Evolutionary conservation across 2,797 vertebrate genomes (phyloP).

Genomic region (Neostethus bicornis): DNA sequence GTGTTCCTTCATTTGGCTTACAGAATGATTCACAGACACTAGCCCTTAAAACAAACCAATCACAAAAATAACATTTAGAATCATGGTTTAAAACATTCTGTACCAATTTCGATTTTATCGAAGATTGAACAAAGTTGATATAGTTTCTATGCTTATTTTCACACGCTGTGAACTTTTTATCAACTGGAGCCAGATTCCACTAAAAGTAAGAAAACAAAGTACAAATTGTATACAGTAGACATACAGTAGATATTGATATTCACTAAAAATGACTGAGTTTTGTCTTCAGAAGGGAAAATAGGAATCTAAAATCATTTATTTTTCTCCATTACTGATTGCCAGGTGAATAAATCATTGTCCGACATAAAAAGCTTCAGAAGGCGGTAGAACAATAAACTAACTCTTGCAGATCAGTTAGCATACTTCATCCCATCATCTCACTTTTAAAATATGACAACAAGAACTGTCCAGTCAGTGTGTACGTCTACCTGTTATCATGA

Average conservation of each 20-base stretch:
- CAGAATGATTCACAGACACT: conserved; percentile 45
- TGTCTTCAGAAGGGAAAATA: background rate
- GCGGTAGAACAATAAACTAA: conserved; percentile 50
- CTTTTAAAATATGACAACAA: conserved; percentile 46
- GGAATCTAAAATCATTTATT: conserved; percentile 9
- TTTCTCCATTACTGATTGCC: conserved; percentile 40
- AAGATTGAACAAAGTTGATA: too few relatives aligned
- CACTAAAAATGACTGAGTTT: background rate
- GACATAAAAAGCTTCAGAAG: conserved; percentile 25
- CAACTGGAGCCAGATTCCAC: background rate
- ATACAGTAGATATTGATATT: background rate
- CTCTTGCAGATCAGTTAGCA: conserved; percentile 65
- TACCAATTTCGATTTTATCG: too few relatives aligned
- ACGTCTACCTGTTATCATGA: too few relatives aligned
- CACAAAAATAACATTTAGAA: conserved; percentile 28
- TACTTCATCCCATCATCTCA: conserved; percentile 62
- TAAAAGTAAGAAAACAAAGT: background rate
- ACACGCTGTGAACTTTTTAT: conserved; percentile 5
- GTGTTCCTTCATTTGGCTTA: conserved; percentile 51
- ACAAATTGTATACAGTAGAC: background rate
- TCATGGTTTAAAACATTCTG: too few relatives aligned
- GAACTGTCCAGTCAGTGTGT: too few relatives aligned
- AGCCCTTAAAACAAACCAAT: background rate
- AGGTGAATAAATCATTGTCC: conserved; percentile 23
- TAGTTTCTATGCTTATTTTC: conserved; percentile 1